These are phyloP conservation scores for Eremophila alpestris DNA, from an alignment of 2,797 vertebrate species.

Conservation along the genomic window DNA sequence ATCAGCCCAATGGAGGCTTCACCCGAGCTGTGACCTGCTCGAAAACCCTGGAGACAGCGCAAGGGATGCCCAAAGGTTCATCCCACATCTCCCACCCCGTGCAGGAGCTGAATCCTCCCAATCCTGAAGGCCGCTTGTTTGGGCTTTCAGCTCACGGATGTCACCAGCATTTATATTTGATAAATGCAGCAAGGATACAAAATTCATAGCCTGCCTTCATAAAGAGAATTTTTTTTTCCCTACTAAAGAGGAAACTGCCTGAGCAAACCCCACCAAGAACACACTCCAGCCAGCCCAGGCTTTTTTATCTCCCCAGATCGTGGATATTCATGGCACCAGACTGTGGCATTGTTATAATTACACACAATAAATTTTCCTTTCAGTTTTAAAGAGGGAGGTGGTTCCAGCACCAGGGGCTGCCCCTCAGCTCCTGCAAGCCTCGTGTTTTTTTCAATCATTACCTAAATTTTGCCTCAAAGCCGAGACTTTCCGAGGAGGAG, in stretches of 20 bases:
- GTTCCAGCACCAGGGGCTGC: not conserved
- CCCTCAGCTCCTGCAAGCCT: not conserved
- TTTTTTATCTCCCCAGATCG: not conserved
- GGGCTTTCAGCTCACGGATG: not conserved
- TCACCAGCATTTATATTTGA: not conserved
- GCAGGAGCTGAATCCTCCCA: not conserved
- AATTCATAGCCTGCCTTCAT: not conserved
- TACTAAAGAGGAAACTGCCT: not conserved
- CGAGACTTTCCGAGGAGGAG: not conserved
- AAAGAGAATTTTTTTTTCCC: not conserved
- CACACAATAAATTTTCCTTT: not conserved
- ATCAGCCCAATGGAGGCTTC: not conserved
- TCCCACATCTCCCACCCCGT: accelerated
- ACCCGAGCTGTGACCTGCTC: accelerated
- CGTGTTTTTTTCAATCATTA: not conserved
- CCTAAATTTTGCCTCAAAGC: constrained; percentile 62
- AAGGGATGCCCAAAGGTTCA: not conserved
- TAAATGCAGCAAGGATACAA: not conserved
- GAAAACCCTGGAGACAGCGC: not conserved
- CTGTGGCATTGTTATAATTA: not conserved
- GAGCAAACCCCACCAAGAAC: not conserved
- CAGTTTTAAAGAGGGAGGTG: not conserved
- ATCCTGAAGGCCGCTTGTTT: accelerated
- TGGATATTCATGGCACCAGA: accelerated
- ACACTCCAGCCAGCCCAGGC: accelerated